Conservation (phyloP, 2,888 invertebrate genomes). For the Drosophila trichaetosa region DNA sequence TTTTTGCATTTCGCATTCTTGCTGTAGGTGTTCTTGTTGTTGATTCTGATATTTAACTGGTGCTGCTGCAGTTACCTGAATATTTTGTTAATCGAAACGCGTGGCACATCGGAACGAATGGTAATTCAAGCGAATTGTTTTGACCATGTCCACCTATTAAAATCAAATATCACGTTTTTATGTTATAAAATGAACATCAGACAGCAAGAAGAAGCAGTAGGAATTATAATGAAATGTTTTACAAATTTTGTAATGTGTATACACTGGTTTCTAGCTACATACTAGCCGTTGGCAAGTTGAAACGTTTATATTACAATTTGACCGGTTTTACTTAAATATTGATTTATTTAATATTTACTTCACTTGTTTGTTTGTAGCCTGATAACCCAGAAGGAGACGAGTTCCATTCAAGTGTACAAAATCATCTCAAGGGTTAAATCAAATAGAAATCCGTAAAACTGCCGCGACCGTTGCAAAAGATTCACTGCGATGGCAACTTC, state of each 20-base stretch:
- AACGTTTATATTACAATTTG: background rate
- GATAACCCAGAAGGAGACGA: background rate
- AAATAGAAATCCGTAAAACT: constrained; percentile 57
- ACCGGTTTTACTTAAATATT: background rate
- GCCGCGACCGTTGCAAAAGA: constrained; percentile 59
- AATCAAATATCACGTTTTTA: constrained; percentile 43
- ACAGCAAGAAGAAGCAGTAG: constrained; percentile 3
- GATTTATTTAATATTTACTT: background rate
- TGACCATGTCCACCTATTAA: constrained; percentile 39
- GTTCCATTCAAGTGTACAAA: constrained; percentile 10
- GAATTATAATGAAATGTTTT: constrained; percentile 7
- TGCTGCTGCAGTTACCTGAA: constrained; percentile 23
- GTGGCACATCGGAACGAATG: constrained; percentile 45
- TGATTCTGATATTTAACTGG: constrained; percentile 14
- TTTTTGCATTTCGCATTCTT: constrained; percentile 28
- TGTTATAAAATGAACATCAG: background rate
- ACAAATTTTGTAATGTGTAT: constrained; percentile 4
- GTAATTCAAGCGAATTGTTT: constrained; percentile 69
- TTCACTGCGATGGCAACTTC: constrained; percentile 84
- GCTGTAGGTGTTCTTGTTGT: constrained; percentile 19
- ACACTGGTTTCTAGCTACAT: constrained; percentile 8
- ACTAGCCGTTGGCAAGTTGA: constrained; percentile 2
- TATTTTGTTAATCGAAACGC: constrained; percentile 41
- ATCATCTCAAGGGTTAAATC: constrained; percentile 15
- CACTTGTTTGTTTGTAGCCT: constrained; percentile 4